Conservation (phyloP, 1,140 invertebrate species). For the Drosophila navojoa region DNA sequence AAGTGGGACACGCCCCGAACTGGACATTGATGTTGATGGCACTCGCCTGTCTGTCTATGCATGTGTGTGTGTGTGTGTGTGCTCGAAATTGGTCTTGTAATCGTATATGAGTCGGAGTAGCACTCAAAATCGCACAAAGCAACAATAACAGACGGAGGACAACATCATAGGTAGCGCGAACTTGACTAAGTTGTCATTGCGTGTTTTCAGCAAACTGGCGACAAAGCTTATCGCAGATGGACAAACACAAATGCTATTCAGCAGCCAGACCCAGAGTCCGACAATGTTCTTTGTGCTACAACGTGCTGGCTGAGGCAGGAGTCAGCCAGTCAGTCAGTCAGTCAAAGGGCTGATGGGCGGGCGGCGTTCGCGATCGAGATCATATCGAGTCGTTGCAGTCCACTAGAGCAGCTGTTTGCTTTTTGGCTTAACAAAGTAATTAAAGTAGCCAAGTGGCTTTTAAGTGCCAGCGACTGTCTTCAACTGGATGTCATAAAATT, state of each 20-base stretch:
- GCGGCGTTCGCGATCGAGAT: constrained; percentile 18
- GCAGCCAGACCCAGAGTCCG: constrained; percentile 22
- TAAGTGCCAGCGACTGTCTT: constrained; percentile 56
- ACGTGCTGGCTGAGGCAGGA: background rate
- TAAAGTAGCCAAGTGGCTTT: constrained; percentile 71
- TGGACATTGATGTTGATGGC: constrained; percentile 46
- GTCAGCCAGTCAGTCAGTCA: constrained; percentile 36
- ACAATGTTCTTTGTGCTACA: constrained; percentile 16
- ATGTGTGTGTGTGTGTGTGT: constrained; percentile 14
- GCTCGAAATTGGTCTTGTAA: constrained; percentile 55
- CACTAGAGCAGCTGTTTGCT: constrained; percentile 67
- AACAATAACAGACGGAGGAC: constrained; percentile 41
- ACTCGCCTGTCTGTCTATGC: constrained; percentile 66
- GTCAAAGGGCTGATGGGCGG: constrained; percentile 40
- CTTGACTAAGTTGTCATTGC: constrained; percentile 69
- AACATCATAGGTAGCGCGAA: constrained; percentile 49
- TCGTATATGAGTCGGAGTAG: constrained; percentile 25
- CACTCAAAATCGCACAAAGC: constrained; percentile 56
- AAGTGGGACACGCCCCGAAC: constrained; percentile 35
- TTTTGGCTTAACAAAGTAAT: constrained; percentile 53
- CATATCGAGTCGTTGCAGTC: constrained; percentile 16
- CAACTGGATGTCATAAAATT: constrained; percentile 76
- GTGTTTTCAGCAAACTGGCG: constrained; percentile 74
- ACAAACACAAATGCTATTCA: constrained; percentile 66
- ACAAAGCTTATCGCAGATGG: constrained; percentile 76